Evolutionary conservation across 2,797 vertebrate genomes (phyloP), one percentile per base, ranked within the genome.

Genomic region (Anas acuta): DNA sequence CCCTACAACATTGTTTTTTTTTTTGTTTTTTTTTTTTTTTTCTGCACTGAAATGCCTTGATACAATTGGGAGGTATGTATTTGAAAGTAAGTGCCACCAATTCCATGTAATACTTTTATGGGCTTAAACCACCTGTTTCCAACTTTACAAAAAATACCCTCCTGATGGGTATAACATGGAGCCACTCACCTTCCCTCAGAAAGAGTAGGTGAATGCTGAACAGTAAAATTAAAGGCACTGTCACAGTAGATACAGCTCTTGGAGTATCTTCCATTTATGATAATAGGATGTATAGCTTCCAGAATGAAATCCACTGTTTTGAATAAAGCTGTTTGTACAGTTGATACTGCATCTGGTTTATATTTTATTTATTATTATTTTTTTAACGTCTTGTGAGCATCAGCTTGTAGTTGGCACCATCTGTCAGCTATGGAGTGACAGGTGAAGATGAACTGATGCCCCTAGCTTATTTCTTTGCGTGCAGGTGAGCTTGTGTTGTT

Each of bases 1-100:
- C 22, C 5, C 18, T 70, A 0, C 22, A 28, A 3, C 87, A 7
- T n/a, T 47, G 21, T 58, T 8, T 43, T 2, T 43, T 43, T 8
- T 18, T 18, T 17, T 18, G 33, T 35, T 43, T 17, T 18, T 37
- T 37, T 37, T 43, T 43, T 41, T 7, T 41, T 43, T 43, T 17
- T 4, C 17, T 43, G 15, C 43, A 14, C 20, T 72, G 57, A 56
- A 69, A 45, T 54, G 18, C 67, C 67, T 72, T 47, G n/a, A 37
- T 60, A 9, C 13, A 20, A 1, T n/a, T 78, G 41, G 43, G 58
- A 78, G 22, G 13, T 32, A 5, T 35, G 21, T 49, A 20, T 80
- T 74, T 51, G 70, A 81, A 87, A 89, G 65, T 16, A 39, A 33
- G 25, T 17, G 54, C 25, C 5, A 76, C 13, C 45, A 47, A 5